Evolutionary conservation across 2,113 vertebrate genomes (phyloP).

Genomic region (Balaeniceps rex): DNA sequence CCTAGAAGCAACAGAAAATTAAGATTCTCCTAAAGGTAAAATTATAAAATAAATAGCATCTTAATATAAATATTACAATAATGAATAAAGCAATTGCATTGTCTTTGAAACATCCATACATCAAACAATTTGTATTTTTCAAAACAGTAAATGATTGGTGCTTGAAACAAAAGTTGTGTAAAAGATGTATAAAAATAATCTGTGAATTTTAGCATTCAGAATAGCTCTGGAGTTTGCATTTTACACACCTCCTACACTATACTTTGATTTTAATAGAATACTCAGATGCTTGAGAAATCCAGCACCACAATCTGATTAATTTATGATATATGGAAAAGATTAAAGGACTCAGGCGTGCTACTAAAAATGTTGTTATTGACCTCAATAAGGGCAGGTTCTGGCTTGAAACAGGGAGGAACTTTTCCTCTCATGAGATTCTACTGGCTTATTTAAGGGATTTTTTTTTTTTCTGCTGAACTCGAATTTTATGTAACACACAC

Average conservation of each 20-base stretch:
- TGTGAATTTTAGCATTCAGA: not conserved
- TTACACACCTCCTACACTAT: not conserved
- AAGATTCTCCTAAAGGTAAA: not conserved
- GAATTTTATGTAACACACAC: not conserved
- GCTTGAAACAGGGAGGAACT: not conserved
- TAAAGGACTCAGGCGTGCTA: not conserved
- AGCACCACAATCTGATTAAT: not conserved
- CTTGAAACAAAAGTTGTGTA: not conserved
- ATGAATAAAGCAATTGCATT: not conserved
- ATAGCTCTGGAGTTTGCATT: not conserved
- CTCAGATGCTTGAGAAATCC: not conserved
- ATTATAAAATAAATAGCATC: not conserved
- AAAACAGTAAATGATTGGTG: not conserved
- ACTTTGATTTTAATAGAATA: not conserved
- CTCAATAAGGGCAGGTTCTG: not conserved
- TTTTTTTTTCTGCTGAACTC: not conserved
- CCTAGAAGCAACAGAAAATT: not conserved
- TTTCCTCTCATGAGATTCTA: not conserved
- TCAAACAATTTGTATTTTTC: not conserved
- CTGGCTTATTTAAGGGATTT: not conserved
- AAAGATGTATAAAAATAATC: not conserved
- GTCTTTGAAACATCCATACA: not conserved
- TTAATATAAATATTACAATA: not conserved
- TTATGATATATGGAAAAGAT: not conserved
- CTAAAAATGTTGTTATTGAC: not conserved